Conservation (phyloP, 2,113 vertebrate genomes). For the Chaenocephalus aceratus region DNA sequence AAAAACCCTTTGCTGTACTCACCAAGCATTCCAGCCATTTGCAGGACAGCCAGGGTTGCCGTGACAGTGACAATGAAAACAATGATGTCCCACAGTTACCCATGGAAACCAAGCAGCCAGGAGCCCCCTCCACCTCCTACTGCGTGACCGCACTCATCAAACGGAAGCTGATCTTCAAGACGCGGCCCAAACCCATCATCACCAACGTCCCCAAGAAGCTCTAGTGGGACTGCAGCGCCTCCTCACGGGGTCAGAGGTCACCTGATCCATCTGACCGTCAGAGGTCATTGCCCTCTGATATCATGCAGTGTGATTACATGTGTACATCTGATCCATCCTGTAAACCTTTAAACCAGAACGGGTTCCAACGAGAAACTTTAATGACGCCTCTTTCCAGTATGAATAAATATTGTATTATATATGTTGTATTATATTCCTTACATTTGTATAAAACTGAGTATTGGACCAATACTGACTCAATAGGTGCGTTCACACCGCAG, state of each 20-base stretch:
- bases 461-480: not conserved
- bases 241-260: not conserved
- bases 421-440: not conserved
- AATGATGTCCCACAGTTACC: constrained; percentile 35
- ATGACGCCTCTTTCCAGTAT: not conserved
- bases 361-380: not conserved
- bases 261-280: not conserved
- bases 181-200: constrained; percentile 98
- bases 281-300: not conserved
- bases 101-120: constrained; percentile 71
- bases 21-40: constrained; percentile 80
- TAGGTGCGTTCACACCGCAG: too few relatives aligned
- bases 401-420: not conserved
- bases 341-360: not conserved
- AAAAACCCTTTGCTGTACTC: constrained; percentile 95
- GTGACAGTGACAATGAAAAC: not conserved
- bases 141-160: constrained; percentile 90
- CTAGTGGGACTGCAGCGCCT: constrained; percentile 51
- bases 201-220: constrained; percentile 95
- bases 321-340: not conserved
- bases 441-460: not conserved
- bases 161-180: constrained; percentile 96
- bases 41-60: constrained; percentile 34
- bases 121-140: constrained; percentile 80
- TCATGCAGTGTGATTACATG: not conserved